These are phyloP conservation scores for Camponotus floridanus DNA, from an alignment of 1,140 invertebrate species.

Conservation along the genomic window DNA sequence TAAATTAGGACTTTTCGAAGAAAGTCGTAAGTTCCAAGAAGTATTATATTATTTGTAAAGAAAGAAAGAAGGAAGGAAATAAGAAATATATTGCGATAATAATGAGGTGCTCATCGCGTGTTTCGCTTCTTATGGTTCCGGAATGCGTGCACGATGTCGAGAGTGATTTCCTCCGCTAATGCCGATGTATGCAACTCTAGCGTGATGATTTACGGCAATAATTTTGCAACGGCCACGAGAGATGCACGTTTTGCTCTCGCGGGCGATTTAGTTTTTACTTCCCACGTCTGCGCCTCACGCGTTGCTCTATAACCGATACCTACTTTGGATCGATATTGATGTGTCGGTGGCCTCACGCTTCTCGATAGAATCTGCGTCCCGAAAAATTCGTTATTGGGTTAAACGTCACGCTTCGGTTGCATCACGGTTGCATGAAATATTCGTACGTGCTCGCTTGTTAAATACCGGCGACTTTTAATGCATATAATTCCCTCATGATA, in stretches of 20 bases:
- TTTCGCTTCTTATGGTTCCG: conserved; percentile 23
- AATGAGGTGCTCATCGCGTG: conserved; percentile 19
- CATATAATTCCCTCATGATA: conserved; percentile 49
- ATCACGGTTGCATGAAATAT: conserved; percentile 34
- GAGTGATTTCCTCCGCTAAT: conserved; percentile 36
- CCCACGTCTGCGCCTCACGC: conserved; percentile 1
- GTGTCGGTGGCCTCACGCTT: not conserved
- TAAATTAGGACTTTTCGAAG: not conserved
- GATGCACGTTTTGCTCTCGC: conserved; percentile 5
- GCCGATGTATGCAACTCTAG: conserved; percentile 3
- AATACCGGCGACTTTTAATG: conserved; percentile 53
- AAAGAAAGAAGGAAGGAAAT: not conserved
- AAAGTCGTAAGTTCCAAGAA: not conserved
- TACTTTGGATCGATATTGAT: conserved; percentile 1
- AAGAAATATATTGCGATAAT: conserved; percentile 4
- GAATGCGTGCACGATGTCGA: conserved; percentile 7
- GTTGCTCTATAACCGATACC: conserved; percentile 22
- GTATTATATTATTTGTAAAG: not conserved
- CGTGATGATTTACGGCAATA: conserved; percentile 42
- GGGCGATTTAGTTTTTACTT: conserved; percentile 40
- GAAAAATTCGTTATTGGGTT: conserved; percentile 55
- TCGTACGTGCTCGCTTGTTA: conserved; percentile 47
- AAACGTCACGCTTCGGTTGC: conserved; percentile 30
- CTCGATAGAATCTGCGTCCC: not conserved
- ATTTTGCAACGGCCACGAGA: not conserved